Base-by-base conservation (phyloP, 1,140 invertebrate species). In the Phymastichus coffea region DNA sequence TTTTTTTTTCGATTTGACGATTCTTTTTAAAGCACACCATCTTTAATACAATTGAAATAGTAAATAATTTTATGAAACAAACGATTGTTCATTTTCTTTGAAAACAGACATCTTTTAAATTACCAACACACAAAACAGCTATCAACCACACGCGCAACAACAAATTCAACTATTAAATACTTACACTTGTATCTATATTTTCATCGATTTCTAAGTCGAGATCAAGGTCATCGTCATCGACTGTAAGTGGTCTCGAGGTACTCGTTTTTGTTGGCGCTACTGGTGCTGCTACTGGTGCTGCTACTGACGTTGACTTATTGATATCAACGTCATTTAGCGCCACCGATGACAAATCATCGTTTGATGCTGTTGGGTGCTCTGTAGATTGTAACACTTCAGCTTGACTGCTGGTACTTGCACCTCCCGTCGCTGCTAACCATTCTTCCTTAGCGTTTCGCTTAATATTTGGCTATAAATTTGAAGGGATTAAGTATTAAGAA, bases 391-490 rank as follows among this genome's bases (percentile, higher is more conserved):
- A n/a, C n/a, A n/a, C 22, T 4, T 19, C 17, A n/a, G n/a, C n/a
- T n/a, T 12, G 20, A 6, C 0, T 12, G 20, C 6, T 14, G 25
- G 22, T 15, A 12, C 15, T 20, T 12, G 35, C 12, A 12, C n/a
- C 8, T 2, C 26, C 23, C n/a, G 85, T 83, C 1, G 86, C 84
- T 15, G 74, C 75, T 64, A 81, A 75, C 84, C 92, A 88, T 74
- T 94, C 92, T 59, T 88, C 86, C 3, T 90, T 68, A 1, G 87
- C 81, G 66, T 89, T 87, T 37, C 92, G 80, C 40, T 92, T 88
- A 55, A 82, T 78, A 70, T 91, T 92, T 20, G 85, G 72, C 82
- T 90, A 76, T 6, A 84, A 73, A 63, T 69, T 57, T 59, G 61
- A 65, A 43, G 20, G 25, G 4, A 37, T 40, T 26, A 6, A 19